Percentiles rank a stretch among this genome's conserved stretches.
Conservation (phyloP, 64 coral and sea anemone species). For the Dendrophyllia cribrosa region DNA sequence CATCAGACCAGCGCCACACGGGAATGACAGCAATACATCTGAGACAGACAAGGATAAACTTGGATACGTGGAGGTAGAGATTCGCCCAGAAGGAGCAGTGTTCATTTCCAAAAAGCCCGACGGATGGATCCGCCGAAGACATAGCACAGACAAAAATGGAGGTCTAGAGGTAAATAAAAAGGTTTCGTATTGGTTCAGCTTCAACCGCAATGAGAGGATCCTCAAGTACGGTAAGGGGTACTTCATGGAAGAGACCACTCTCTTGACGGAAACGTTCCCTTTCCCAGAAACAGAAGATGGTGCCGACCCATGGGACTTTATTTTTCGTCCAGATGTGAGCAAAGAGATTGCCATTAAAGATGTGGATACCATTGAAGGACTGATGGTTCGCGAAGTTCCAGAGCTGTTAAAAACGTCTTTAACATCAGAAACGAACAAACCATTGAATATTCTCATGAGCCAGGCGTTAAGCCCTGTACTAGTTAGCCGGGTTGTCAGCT, state of each 20-base stretch:
- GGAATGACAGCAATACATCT: neutral
- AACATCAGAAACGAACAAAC: neutral
- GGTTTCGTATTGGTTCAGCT: constrained; percentile 43
- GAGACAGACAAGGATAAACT: neutral
- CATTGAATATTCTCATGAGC: neutral
- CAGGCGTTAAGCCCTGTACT: too few relatives aligned
- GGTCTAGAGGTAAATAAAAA: neutral
- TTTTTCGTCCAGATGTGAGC: constrained; percentile 7
- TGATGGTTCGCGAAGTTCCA: neutral
- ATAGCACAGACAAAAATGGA: neutral
- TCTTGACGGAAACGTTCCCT: neutral
- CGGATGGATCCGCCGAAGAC: neutral
- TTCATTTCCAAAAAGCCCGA: neutral
- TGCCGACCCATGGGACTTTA: neutral
- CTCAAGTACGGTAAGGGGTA: constrained; percentile 49
- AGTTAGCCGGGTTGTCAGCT: neutral
- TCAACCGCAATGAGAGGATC: constrained; percentile 11
- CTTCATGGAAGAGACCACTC: constrained; percentile 31
- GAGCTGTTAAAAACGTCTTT: neutral
- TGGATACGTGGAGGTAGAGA: neutral
- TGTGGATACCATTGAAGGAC: neutral
- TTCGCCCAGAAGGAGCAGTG: neutral
- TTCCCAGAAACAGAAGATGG: neutral
- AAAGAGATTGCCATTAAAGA: constrained; percentile 12
- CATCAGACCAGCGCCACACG: neutral